Evolutionary conservation across 2,113 vertebrate species (phyloP).

Genomic region (Pterophyllum scalare): DNA sequence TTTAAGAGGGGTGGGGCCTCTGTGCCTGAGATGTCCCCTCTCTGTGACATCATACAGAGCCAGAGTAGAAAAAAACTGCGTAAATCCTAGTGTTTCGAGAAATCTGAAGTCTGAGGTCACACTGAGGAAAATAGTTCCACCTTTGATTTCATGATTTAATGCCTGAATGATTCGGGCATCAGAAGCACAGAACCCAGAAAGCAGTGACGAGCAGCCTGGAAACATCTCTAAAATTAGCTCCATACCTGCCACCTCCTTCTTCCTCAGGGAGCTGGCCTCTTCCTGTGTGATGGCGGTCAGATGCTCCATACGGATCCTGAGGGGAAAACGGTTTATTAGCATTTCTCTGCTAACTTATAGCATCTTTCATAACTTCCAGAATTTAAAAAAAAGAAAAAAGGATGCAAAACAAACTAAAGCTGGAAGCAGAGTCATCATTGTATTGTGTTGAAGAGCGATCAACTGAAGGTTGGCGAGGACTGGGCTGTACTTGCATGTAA

Average conservation of each 20-base stretch:
- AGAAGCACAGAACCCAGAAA: no score
- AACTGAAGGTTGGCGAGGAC: neutral
- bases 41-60: conserved; percentile 1
- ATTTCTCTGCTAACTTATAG: neutral
- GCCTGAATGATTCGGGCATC: no score
- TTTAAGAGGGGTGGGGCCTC: neutral
- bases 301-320: conserved; percentile 92
- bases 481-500: neutral
- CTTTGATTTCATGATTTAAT: no score
- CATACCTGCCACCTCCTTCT: conserved; percentile 90
- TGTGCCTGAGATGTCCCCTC: neutral
- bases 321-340: neutral
- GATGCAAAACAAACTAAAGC: neutral
- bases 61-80: neutral
- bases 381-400: neutral
- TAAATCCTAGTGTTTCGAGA: neutral
- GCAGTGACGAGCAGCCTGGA: neutral
- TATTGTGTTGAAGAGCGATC: neutral
- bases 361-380: neutral
- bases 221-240: neutral
- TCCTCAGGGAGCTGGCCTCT: conserved; percentile 88
- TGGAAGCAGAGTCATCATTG: neutral
- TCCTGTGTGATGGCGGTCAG: conserved; percentile 95
- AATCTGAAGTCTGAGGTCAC: neutral
- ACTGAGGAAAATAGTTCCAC: neutral